phyloP scores from a whole-genome alignment of 2,888 invertebrate genomes.

The Pachydiplax longipennis region DNA sequence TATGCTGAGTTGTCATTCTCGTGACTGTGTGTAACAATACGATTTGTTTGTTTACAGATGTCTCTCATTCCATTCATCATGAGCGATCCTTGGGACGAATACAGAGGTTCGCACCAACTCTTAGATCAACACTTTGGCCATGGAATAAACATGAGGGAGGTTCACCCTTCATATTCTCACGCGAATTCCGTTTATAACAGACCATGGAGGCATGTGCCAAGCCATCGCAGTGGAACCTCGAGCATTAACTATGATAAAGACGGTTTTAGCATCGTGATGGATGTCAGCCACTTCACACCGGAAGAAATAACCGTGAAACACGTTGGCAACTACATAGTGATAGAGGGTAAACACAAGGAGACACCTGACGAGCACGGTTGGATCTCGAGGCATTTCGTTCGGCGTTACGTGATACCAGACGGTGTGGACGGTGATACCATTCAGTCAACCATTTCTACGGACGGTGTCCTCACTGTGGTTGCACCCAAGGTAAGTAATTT shows the following conservation, averaged over 20 bases:
- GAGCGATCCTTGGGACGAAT: background rate
- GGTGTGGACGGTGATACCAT: slow-evolving; percentile 57
- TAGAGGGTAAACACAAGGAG: slow-evolving; percentile 64
- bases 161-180: background rate
- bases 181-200: slow-evolving; percentile 51
- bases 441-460: slow-evolving; percentile 57
- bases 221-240: slow-evolving; percentile 51
- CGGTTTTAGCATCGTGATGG: slow-evolving; percentile 55
- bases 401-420: slow-evolving; percentile 61
- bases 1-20: background rate
- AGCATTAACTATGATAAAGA: slow-evolving; percentile 51
- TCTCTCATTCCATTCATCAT: background rate
- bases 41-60: background rate
- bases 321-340: slow-evolving; percentile 57
- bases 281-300: slow-evolving; percentile 59
- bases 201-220: slow-evolving; percentile 50
- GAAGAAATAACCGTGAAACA: slow-evolving; percentile 60
- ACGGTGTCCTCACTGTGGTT: slow-evolving; percentile 58
- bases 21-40: background rate
- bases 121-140: slow-evolving; percentile 16
- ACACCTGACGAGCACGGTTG: slow-evolving; percentile 62
- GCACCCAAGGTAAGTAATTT: slow-evolving; percentile 53
- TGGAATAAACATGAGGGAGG: background rate
- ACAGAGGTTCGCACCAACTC: background rate
- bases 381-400: slow-evolving; percentile 61